Conservation (phyloP, 2,113 vertebrate genomes). For the Eleginops maclovinus region DNA sequence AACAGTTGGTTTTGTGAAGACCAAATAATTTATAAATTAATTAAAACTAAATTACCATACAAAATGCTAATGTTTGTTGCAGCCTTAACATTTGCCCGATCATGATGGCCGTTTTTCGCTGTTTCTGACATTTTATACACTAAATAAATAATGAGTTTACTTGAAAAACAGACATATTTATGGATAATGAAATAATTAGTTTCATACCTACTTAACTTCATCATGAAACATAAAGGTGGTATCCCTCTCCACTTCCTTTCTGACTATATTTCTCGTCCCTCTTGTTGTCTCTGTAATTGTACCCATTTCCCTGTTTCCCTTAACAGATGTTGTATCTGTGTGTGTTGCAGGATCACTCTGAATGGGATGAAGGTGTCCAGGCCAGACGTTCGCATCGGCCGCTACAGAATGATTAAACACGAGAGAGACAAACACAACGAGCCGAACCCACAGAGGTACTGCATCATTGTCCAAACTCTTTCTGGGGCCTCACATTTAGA, state of each 20-base stretch:
- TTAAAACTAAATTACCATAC: neutral
- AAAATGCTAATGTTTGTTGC: neutral
- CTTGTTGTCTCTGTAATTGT: constrained; percentile 10
- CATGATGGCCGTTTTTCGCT: neutral
- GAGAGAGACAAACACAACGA: constrained; percentile 99
- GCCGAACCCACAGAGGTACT: constrained; percentile 97
- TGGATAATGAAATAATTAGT: neutral
- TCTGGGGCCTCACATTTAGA: constrained; percentile 21
- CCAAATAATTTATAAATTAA: neutral
- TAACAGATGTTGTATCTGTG: constrained; percentile 46
- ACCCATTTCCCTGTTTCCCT: neutral
- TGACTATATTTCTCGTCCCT: neutral
- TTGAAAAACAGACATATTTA: neutral
- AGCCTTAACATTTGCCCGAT: neutral
- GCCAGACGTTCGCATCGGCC: constrained; percentile 95
- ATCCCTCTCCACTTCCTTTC: constrained; percentile 1
- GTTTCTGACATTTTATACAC: neutral
- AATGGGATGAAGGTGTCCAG: constrained; percentile 99
- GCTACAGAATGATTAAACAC: constrained; percentile 99
- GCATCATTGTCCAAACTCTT: constrained; percentile 58
- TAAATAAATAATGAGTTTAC: neutral
- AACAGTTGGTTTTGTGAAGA: neutral
- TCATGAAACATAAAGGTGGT: neutral
- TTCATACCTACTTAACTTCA: neutral
- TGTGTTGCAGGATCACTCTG: constrained; percentile 91